phyloP scores from a whole-genome alignment of 2,888 invertebrate species.

The Terebella lapidaria region DNA sequence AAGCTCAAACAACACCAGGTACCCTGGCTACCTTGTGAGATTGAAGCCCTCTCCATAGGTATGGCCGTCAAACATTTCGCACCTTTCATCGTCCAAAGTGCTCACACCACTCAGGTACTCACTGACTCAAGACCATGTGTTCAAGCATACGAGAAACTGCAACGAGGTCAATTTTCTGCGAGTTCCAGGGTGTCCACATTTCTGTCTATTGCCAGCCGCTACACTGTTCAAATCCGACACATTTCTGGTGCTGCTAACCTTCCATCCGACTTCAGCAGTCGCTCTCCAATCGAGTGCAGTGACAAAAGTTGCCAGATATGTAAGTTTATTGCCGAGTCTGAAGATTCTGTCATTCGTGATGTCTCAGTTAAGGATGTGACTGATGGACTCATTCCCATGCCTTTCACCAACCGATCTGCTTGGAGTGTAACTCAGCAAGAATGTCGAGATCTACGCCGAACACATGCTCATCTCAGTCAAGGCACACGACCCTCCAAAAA shows the following conservation, averaged over 20 bases:
- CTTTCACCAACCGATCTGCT: conserved; percentile 1
- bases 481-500: conserved; percentile 29
- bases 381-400: too few species aligned
- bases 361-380: too few species aligned
- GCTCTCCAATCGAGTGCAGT: conserved; percentile 4
- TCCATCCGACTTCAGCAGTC: conserved; percentile 8
- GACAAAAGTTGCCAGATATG: conserved; percentile 4
- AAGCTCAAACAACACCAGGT: too few species aligned
- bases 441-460: conserved; percentile 26
- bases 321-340: too few species aligned
- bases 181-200: conserved; percentile 12
- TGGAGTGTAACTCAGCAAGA: conserved; percentile 20
- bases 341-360: too few species aligned
- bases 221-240: conserved; percentile 6
- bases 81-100: conserved; percentile 3
- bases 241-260: conserved; percentile 5
- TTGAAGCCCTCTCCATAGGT: conserved; percentile 7
- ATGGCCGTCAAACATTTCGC: conserved; percentile 7
- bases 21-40: conserved; percentile 8
- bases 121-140: conserved; percentile 8
- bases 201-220: conserved; percentile 9
- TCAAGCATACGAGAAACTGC: conserved; percentile 8
- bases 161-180: conserved; percentile 5
- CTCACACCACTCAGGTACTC: neutral
- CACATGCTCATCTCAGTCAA: conserved; percentile 25